Base-by-base conservation (phyloP, 1,140 invertebrate genomes). In the Dryas iulia region DNA sequence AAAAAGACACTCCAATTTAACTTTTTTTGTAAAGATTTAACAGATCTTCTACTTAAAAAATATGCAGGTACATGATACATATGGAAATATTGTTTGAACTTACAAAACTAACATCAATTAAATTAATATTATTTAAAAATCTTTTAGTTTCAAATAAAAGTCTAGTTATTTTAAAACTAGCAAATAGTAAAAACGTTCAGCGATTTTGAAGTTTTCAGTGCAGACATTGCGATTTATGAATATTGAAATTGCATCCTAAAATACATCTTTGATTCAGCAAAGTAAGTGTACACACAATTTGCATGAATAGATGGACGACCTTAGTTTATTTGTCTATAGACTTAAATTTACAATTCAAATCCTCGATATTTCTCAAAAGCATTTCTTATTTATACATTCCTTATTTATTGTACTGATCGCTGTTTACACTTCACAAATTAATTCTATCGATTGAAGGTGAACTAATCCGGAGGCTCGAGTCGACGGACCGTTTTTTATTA, bases 261-360 rank as follows among this genome's bases (percentile, higher is more conserved):
- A 69, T 69, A 69, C 59, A 62, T 62, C 60, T 69, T 39, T 53
- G 54, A 62, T 69, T 58, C 59, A 59, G 39, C 25, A 52, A 59
- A 69, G 67, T 69, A 28, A 69, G 28, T 63, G 67, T 69, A 69
- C 67, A 73, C 63, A 62, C 59, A 73, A 73, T 73, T 73, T 66
- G 72, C 72, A 73, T 73, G 58, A 66, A 65, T 65, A 66, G 72
- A 70, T 64, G 59, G 63, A 62, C 63, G 62, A 59, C 59, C 62
- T 62, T 66, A 66, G 59, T 69, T 71, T 67, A 67, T 66, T 73
- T 69, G 60, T 70, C 60, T 73, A 70, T 73, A 56, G 72, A 73
- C 63, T 66, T 66, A 60, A 64, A 73, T 73, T 67, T 73, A 73
- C 72, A 73, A 66, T 73, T 63, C 72, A 73, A 69, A 73, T 73